These are phyloP conservation scores for Drosophila sucinea DNA, from an alignment of 1,140 invertebrate genomes.

Conservation along the genomic window DNA sequence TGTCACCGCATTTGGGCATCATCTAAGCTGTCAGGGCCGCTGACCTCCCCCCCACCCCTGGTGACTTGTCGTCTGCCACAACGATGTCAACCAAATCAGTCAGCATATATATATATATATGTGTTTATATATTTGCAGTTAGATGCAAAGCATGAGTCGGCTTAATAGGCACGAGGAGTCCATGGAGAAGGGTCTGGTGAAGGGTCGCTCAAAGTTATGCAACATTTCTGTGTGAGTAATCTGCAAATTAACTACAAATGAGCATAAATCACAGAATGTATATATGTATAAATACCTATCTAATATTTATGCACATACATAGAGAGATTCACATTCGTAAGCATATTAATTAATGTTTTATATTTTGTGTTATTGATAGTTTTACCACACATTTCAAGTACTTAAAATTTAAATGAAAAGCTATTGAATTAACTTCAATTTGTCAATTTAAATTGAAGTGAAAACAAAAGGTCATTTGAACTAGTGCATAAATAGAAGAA, in stretches of 20 bases:
- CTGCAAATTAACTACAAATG: constrained; percentile 18
- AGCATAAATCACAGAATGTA: constrained; percentile 22
- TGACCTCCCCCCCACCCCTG: not conserved
- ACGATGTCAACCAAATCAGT: constrained; percentile 12
- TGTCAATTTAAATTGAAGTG: no score
- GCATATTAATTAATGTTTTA: not conserved
- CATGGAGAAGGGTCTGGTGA: not conserved
- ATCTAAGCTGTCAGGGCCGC: constrained; percentile 10
- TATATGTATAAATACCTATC: constrained; percentile 18
- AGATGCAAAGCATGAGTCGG: constrained; percentile 11
- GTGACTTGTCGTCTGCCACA: not conserved
- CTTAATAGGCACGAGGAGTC: constrained; percentile 14
- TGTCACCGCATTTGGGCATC: constrained; percentile 39
- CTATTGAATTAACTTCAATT: no score
- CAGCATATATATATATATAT: not conserved
- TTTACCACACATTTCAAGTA: no score
- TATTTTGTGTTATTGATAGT: no score
- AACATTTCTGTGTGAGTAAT: not conserved
- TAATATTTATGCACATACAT: no score
- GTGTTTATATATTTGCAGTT: not conserved
- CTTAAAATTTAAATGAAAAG: no score
- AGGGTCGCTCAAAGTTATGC: constrained; percentile 5
- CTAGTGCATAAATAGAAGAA: no score
- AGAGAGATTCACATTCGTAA: not conserved
- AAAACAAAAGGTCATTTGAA: no score